Percentiles rank a stretch among this genome's conserved stretches.
These are phyloP conservation scores for Solea senegalensis DNA, from an alignment of 2,113 vertebrate genomes.

Conservation along the genomic window DNA sequence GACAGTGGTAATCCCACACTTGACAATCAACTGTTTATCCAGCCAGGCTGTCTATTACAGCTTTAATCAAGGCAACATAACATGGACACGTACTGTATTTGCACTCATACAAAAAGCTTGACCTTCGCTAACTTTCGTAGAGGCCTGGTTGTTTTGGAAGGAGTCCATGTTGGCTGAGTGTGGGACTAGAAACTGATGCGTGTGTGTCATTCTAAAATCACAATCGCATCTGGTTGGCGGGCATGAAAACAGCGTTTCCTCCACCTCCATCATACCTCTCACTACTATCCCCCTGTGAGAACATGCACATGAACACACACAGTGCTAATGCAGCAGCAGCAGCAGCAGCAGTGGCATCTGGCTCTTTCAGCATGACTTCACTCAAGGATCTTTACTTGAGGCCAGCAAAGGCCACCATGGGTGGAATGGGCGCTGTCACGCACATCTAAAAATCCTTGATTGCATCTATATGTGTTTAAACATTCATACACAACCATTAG, in stretches of 20 bases:
- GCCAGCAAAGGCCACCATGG: slow-evolving; percentile 53
- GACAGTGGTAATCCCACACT: no score
- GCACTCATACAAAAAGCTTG: background rate
- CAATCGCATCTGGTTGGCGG: slow-evolving; percentile 55
- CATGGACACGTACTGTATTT: background rate
- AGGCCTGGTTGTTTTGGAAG: slow-evolving; percentile 38
- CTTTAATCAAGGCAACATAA: no score
- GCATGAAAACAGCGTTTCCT: slow-evolving; percentile 55
- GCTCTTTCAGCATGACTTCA: slow-evolving; percentile 65
- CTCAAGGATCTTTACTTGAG: slow-evolving; percentile 54
- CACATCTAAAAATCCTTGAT: slow-evolving; percentile 69
- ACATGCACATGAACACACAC: slow-evolving; percentile 6
- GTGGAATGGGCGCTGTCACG: slow-evolving; percentile 60
- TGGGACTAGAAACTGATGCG: slow-evolving; percentile 10
- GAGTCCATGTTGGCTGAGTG: slow-evolving; percentile 47
- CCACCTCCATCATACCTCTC: slow-evolving; percentile 53
- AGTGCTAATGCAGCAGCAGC: slow-evolving; percentile 19
- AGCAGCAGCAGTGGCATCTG: slow-evolving; percentile 58
- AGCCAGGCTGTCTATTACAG: no score
- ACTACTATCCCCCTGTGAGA: slow-evolving; percentile 19
- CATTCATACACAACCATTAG: slow-evolving; percentile 73
- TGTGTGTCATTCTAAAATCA: slow-evolving; percentile 65
- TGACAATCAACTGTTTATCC: no score
- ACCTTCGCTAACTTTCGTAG: slow-evolving; percentile 40
- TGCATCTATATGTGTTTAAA: slow-evolving; percentile 71